A percentile compares a stretch with the other conserved stretches of the same genome.
phyloP scores from a whole-genome alignment of 2,888 invertebrate genomes.

The Bombyx huttoni region DNA sequence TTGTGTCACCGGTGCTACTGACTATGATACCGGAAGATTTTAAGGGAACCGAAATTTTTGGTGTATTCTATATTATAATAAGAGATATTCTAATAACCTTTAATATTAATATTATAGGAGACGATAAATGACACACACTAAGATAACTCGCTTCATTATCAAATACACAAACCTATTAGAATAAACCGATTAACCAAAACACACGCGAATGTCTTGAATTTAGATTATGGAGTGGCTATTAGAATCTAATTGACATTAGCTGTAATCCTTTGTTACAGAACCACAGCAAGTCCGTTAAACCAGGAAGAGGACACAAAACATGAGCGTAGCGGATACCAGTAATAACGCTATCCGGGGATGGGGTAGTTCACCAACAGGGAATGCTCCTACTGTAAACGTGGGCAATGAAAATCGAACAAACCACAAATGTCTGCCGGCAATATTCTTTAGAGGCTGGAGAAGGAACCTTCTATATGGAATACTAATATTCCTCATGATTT shows the following conservation, averaged over 20 bases:
- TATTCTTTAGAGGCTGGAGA: slow-evolving; percentile 82
- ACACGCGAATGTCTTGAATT: slow-evolving; percentile 1
- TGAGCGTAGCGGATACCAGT: slow-evolving; percentile 35
- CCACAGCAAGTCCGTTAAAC: slow-evolving; percentile 14
- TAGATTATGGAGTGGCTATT: neutral
- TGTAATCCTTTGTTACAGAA: slow-evolving; percentile 36
- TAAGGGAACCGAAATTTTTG: no score
- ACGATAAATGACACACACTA: no score
- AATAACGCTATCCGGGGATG: slow-evolving; percentile 44
- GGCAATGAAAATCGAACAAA: slow-evolving; percentile 15
- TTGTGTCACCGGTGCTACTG: no score
- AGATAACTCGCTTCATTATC: no score
- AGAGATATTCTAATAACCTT: no score
- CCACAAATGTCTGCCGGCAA: slow-evolving; percentile 31
- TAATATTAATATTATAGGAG: no score
- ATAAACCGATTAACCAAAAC: neutral
- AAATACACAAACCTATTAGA: neutral
- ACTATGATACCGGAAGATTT: no score
- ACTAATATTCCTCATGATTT: slow-evolving; percentile 85
- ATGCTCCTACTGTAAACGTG: slow-evolving; percentile 32
- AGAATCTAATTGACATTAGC: slow-evolving; percentile 19
- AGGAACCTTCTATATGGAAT: slow-evolving; percentile 92
- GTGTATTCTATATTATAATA: no score
- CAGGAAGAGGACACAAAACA: slow-evolving; percentile 15
- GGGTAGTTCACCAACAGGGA: slow-evolving; percentile 58